Conservation (phyloP, 2,113 vertebrate species). For the Heterocephalus glaber region DNA sequence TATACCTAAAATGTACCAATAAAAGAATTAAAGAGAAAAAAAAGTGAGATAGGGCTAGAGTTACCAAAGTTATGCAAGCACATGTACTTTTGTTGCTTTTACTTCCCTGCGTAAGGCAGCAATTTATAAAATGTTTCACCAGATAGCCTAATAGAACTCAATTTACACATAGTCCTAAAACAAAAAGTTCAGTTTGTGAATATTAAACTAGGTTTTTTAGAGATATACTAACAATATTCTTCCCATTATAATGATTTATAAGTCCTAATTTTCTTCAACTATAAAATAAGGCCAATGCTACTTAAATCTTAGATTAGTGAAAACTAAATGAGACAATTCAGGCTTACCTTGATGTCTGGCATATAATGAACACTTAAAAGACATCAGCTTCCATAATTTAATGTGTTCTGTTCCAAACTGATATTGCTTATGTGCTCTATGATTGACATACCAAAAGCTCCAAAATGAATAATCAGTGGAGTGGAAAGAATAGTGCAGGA, state of each 20-base stretch:
- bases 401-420: background rate
- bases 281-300: background rate
- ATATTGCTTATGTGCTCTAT: background rate
- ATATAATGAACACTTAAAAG: background rate
- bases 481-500: background rate
- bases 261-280: background rate
- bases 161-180: background rate
- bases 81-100: background rate
- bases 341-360: background rate
- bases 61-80: background rate
- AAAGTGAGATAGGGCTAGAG: background rate
- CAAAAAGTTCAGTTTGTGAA: slow-evolving; percentile 1
- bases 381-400: background rate
- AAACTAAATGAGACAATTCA: background rate
- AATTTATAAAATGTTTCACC: slow-evolving; percentile 6
- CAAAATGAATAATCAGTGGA: background rate
- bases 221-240: background rate
- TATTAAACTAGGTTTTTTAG: background rate
- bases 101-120: background rate
- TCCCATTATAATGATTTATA: background rate
- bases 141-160: background rate
- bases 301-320: background rate
- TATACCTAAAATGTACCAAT: too few species aligned
- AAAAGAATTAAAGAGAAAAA: too few species aligned
- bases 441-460: background rate